Evolutionary conservation across 2,888 invertebrate species (phyloP).

Genomic region (Coelopa pilipes): DNA sequence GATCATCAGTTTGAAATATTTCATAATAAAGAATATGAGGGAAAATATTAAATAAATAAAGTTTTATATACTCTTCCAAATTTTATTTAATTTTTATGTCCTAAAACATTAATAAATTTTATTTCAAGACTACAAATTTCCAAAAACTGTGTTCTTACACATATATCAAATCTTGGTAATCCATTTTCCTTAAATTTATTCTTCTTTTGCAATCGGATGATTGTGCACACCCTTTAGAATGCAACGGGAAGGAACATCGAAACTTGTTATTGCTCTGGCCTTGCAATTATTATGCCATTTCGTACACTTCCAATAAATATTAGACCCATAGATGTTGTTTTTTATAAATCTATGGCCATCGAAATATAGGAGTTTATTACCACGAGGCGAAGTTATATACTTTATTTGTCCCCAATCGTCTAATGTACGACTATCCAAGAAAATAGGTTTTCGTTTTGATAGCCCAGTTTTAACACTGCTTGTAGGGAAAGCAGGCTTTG

Average conservation of each 20-base stretch:
- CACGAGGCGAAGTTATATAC: conserved; percentile 60
- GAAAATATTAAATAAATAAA: conserved; percentile 18
- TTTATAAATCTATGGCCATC: conserved; percentile 65
- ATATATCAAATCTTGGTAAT: conserved; percentile 7
- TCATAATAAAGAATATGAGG: conserved; percentile 24
- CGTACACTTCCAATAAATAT: conserved; percentile 67
- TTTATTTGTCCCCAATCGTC: conserved; percentile 58
- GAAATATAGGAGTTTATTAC: conserved; percentile 62
- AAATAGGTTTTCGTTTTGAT: conserved; percentile 53
- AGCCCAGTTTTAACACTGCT: conserved; percentile 45
- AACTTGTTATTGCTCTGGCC: conserved; percentile 63
- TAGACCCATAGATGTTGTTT: conserved; percentile 65
- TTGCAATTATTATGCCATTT: conserved; percentile 66
- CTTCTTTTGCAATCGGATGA: conserved; percentile 54
- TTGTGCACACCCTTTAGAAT: conserved; percentile 65
- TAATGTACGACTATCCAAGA: conserved; percentile 53
- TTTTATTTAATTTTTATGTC: conserved; percentile 11
- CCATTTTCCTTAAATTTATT: conserved; percentile 39
- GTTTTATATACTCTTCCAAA: background rate
- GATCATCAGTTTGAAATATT: conserved; percentile 6
- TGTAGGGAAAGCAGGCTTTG: background rate
- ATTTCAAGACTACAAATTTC: conserved; percentile 6
- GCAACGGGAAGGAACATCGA: conserved; percentile 54
- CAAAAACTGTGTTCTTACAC: conserved; percentile 11
- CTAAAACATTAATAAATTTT: conserved; percentile 3